Evolutionary conservation across 2,888 invertebrate species (phyloP).

Genomic region (Craniophora ligustri): DNA sequence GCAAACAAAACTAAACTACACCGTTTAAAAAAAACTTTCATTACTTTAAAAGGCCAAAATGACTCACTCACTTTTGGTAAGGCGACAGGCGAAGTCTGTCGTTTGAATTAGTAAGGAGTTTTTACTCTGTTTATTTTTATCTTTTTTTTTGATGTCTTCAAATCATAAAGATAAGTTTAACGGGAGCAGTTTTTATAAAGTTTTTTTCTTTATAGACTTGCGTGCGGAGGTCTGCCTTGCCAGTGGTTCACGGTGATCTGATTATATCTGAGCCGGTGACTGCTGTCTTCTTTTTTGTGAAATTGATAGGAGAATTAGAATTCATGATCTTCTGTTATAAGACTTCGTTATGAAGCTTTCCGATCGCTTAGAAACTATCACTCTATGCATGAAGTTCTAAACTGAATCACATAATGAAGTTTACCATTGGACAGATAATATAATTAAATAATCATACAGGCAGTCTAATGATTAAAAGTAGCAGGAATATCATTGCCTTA

Average conservation of each 20-base stretch:
- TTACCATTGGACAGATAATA: no score
- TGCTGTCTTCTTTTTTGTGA: no score
- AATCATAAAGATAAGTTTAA: constrained; percentile 15
- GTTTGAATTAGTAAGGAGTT: constrained; percentile 31
- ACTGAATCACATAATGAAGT: no score
- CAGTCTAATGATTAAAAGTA: no score
- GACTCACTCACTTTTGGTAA: constrained; percentile 59
- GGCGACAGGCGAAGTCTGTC: constrained; percentile 17
- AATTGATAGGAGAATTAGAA: no score
- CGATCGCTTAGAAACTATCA: neutral
- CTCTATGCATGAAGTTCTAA: no score
- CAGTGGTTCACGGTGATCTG: neutral
- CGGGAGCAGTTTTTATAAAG: neutral
- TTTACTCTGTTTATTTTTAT: constrained; percentile 7
- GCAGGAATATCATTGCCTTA: no score
- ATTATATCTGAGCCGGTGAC: neutral
- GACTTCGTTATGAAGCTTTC: no score
- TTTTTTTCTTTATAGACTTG: constrained; percentile 3
- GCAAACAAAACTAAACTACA: constrained; percentile 33
- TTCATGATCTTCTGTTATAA: no score
- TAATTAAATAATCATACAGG: no score
- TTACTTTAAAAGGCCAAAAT: constrained; percentile 67
- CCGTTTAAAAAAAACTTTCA: constrained; percentile 59
- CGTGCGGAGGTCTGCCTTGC: neutral
- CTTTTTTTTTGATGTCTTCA: constrained; percentile 23